Conservation (phyloP, 1,140 invertebrate genomes). For the Cyclina sinensis region DNA sequence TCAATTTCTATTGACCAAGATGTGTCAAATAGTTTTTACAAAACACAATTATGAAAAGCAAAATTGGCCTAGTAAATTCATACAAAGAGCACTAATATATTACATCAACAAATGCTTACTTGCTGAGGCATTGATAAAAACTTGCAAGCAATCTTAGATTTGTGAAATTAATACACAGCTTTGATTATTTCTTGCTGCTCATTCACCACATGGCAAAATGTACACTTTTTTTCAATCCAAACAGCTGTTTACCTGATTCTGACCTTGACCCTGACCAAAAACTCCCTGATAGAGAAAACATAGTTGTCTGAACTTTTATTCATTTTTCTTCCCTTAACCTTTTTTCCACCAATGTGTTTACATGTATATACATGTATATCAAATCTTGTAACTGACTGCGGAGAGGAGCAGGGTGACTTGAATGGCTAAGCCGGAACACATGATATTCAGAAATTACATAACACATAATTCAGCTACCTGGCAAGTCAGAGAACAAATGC, state of each 20-base stretch:
- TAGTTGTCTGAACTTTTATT: background rate
- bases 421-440: no score
- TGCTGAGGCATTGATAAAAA: no score
- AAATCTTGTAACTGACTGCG: no score
- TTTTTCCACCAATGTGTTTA: no score
- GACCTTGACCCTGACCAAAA: constrained; percentile 59
- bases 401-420: no score
- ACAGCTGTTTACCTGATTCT: constrained; percentile 56
- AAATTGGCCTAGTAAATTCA: background rate
- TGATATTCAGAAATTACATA: no score
- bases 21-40: background rate
- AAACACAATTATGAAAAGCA: background rate
- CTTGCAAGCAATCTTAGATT: background rate
- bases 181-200: background rate
- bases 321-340: no score
- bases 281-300: constrained; percentile 38
- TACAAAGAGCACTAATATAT: background rate
- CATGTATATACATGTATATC: no score
- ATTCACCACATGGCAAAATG: constrained; percentile 22
- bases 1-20: no score
- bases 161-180: background rate
- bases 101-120: background rate
- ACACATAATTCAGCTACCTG: no score
- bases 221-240: background rate
- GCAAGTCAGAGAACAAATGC: no score